Evolutionary conservation across 2,888 invertebrate species (phyloP).

Genomic region (Limnephilus auricula): DNA sequence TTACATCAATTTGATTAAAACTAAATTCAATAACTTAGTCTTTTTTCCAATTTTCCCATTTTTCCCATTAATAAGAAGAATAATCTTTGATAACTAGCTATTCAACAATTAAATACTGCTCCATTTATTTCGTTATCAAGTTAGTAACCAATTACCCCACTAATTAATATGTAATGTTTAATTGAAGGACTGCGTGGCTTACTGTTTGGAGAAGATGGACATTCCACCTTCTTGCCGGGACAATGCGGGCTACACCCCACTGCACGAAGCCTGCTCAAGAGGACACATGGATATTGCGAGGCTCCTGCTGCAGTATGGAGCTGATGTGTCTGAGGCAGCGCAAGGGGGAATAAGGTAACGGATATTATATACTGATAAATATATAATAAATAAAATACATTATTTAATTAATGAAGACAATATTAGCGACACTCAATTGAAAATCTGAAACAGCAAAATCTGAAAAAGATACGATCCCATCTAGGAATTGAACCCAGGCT

Average conservation of each 20-base stretch:
- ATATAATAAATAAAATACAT: too few relatives aligned
- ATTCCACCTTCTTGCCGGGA: constrained; percentile 92
- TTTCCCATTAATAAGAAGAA: not conserved
- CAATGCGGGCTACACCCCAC: constrained; percentile 94
- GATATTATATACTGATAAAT: not conserved
- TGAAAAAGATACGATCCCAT: too few relatives aligned
- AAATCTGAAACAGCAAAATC: too few relatives aligned
- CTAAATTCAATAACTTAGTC: not conserved
- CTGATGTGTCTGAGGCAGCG: constrained; percentile 94
- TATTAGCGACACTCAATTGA: too few relatives aligned
- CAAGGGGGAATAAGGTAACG: constrained; percentile 90
- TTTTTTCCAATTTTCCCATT: not conserved
- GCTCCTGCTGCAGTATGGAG: constrained; percentile 90
- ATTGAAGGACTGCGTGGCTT: constrained; percentile 90
- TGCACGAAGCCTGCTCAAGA: constrained; percentile 94
- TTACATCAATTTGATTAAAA: not conserved
- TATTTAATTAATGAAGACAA: too few relatives aligned
- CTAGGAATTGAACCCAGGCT: too few relatives aligned
- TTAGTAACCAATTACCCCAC: not conserved
- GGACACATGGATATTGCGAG: constrained; percentile 93
- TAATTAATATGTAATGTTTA: not conserved
- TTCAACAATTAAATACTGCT: not conserved
- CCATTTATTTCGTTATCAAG: not conserved
- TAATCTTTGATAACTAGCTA: not conserved
- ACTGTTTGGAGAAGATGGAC: constrained; percentile 91